phyloP scores from a whole-genome alignment of 2,113 vertebrate species.

The Alethe castanea region DNA sequence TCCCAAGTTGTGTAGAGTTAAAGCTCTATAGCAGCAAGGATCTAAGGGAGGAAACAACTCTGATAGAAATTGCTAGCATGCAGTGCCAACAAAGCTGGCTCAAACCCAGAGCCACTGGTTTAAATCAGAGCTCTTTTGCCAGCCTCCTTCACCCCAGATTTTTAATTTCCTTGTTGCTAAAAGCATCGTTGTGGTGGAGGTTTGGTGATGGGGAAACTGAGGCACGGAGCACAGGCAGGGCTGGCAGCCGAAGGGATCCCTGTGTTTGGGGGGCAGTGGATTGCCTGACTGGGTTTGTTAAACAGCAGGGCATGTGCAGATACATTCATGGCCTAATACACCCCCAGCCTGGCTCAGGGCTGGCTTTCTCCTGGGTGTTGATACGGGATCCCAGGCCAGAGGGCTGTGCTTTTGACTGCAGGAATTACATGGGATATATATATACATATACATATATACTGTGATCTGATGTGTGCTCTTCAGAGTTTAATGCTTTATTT shows the following conservation, averaged over 20 bases:
- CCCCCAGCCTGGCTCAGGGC: not conserved
- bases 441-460: not conserved
- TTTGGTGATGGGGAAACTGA: not conserved
- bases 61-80: not conserved
- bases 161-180: not conserved
- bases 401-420: not conserved
- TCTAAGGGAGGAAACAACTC: not conserved
- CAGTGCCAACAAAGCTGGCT: not conserved
- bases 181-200: not conserved
- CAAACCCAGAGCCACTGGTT: not conserved
- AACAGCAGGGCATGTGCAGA: not conserved
- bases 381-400: not conserved
- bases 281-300: not conserved
- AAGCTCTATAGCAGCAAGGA: not conserved
- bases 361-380: not conserved
- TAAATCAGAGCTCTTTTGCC: not conserved
- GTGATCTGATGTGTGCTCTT: not conserved
- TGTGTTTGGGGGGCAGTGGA: not conserved
- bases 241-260: accelerated
- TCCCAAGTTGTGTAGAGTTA: not conserved
- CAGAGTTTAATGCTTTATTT: constrained; percentile 50
- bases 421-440: not conserved
- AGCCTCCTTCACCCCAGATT: not conserved
- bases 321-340: not conserved
- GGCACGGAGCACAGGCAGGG: not conserved